Evolutionary conservation across 2,113 vertebrate genomes (phyloP).

Genomic region (Apodemus speciosus): DNA sequence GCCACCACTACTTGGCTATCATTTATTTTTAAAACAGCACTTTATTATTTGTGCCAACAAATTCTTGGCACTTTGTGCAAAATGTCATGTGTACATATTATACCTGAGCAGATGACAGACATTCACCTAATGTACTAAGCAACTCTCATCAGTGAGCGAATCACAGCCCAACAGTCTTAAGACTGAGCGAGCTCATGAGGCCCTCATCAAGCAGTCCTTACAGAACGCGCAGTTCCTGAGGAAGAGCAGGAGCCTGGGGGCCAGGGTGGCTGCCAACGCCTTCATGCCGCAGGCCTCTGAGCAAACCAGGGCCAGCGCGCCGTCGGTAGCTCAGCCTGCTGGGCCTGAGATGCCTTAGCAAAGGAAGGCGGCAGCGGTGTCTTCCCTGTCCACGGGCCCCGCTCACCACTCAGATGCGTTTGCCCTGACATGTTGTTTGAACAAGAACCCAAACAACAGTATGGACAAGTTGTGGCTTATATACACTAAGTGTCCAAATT

Average conservation of each 20-base stretch:
- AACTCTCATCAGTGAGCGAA: background rate
- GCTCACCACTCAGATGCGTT: background rate
- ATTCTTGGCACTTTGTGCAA: background rate
- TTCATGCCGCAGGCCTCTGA: background rate
- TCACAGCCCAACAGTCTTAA: background rate
- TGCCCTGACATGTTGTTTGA: background rate
- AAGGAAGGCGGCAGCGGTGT: background rate
- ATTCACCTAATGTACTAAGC: background rate
- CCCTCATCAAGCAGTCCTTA: too few species aligned
- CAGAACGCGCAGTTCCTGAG: background rate
- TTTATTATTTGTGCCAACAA: conserved; percentile 23
- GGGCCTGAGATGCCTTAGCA: background rate
- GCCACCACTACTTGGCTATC: background rate
- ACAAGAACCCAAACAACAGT: background rate
- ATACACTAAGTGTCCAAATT: conserved; percentile 29
- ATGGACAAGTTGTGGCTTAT: background rate
- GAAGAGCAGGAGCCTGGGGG: background rate
- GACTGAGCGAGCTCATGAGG: background rate
- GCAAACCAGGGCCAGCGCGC: background rate
- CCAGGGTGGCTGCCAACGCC: background rate
- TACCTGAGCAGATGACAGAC: conserved; percentile 31
- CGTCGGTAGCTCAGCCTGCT: background rate
- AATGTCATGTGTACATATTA: background rate
- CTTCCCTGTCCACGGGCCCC: background rate
- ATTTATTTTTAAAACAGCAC: conserved; percentile 33